Percentiles rank a stretch among this genome's conserved stretches.
Conservation (phyloP, 2,113 vertebrate genomes). For the Lanius collurio region DNA sequence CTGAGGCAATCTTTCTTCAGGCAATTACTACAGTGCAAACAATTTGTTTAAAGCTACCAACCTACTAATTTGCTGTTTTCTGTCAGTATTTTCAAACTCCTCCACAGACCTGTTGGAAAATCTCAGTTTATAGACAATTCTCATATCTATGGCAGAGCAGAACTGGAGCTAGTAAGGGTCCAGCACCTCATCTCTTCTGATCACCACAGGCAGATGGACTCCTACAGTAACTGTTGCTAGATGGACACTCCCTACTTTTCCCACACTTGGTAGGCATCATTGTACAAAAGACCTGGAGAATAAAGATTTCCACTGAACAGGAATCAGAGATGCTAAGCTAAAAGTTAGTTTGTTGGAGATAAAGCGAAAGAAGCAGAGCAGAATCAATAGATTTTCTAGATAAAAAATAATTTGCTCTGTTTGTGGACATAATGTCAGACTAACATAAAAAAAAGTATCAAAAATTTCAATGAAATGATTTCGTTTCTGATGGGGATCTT, state of each 20-base stretch:
- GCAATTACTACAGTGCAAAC: background rate
- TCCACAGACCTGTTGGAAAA: background rate
- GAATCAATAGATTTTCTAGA: background rate
- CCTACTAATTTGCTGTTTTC: background rate
- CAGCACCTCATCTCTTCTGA: accelerated
- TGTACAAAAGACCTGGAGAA: background rate
- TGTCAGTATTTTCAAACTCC: background rate
- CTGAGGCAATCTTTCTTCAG: background rate
- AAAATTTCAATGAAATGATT: background rate
- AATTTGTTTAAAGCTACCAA: background rate
- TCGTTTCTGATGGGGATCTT: background rate
- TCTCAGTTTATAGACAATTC: background rate
- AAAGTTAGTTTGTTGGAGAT: background rate
- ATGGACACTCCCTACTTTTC: background rate
- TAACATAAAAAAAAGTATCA: background rate
- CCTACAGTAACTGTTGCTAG: background rate
- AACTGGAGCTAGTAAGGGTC: background rate
- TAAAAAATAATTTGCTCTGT: background rate
- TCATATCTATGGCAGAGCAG: background rate
- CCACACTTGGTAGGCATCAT: background rate
- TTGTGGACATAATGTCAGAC: background rate
- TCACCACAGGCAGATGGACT: background rate
- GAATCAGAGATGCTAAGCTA: background rate
- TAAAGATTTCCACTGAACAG: background rate
- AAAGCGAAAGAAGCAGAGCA: background rate